Evolutionary conservation across 1,140 invertebrate genomes (phyloP).

Genomic region (Trinorchestia longiramus): DNA sequence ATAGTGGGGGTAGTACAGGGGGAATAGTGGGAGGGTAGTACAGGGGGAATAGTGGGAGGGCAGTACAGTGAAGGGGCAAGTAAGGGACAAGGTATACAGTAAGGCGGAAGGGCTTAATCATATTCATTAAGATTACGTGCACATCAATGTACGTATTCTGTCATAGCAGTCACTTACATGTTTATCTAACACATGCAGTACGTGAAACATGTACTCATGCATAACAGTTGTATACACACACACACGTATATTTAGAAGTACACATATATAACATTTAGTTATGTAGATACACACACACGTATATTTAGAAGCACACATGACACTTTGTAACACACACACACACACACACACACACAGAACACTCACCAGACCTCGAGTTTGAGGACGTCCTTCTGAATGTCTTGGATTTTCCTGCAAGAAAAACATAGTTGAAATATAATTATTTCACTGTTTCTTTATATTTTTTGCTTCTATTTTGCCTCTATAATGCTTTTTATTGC

Average conservation of each 20-base stretch:
- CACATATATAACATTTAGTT: neutral
- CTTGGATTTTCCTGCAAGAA: neutral
- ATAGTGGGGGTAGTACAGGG: too few relatives aligned
- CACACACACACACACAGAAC: too few relatives aligned
- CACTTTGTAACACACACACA: neutral
- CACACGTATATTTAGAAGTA: neutral
- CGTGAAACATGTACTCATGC: neutral
- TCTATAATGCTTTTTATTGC: too few relatives aligned
- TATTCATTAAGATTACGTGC: neutral
- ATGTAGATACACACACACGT: neutral
- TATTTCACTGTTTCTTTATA: neutral
- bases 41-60: neutral
- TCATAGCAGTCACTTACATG: neutral
- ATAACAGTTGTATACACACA: neutral
- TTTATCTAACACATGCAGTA: neutral
- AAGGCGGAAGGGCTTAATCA: neutral
- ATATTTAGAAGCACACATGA: neutral
- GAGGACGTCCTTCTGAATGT: neutral
- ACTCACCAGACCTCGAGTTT: constrained; percentile 23
- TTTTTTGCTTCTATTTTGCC: too few relatives aligned
- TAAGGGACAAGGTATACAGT: neutral
- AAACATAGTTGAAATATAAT: neutral
- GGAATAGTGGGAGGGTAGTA: too few relatives aligned
- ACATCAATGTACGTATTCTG: neutral
- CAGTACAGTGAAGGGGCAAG: neutral